Conservation (phyloP, 2,888 invertebrate genomes). For the Drosophila niveifrons region DNA sequence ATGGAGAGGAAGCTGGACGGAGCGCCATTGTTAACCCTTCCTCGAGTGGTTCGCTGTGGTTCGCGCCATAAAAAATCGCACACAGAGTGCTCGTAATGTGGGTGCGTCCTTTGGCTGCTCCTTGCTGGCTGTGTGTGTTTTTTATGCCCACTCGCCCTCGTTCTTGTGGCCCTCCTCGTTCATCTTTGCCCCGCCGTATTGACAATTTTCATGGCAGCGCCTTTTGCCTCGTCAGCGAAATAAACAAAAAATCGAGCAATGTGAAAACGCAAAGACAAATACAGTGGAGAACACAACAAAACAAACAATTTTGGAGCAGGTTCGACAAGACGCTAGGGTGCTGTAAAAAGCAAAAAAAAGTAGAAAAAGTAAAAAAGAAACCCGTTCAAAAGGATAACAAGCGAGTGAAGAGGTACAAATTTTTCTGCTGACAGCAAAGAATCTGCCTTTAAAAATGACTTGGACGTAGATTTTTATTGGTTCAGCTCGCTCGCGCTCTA, state of each 20-base stretch:
- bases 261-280: constrained; percentile 69
- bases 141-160: constrained; percentile 40
- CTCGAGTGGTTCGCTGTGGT: constrained; percentile 61
- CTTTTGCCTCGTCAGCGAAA: constrained; percentile 82
- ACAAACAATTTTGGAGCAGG: constrained; percentile 69
- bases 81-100: constrained; percentile 61
- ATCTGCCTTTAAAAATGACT: constrained; percentile 72
- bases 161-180: neutral
- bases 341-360: constrained; percentile 64
- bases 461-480: constrained; percentile 82
- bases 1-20: constrained; percentile 56
- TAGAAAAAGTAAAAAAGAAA: constrained; percentile 36
- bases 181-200: constrained; percentile 52
- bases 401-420: constrained; percentile 73
- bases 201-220: constrained; percentile 69
- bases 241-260: constrained; percentile 75
- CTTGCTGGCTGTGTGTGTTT: constrained; percentile 29
- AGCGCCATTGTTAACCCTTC: constrained; percentile 74
- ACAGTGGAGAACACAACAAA: constrained; percentile 70
- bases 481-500: constrained; percentile 58
- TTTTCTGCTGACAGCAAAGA: constrained; percentile 75
- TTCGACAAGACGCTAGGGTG: constrained; percentile 81
- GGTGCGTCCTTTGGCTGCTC: constrained; percentile 57
- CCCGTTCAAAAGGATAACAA: constrained; percentile 56
- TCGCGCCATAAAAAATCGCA: constrained; percentile 67